These are phyloP conservation scores for Drosophila phalerata DNA, from an alignment of 2,888 invertebrate species.

Conservation along the genomic window DNA sequence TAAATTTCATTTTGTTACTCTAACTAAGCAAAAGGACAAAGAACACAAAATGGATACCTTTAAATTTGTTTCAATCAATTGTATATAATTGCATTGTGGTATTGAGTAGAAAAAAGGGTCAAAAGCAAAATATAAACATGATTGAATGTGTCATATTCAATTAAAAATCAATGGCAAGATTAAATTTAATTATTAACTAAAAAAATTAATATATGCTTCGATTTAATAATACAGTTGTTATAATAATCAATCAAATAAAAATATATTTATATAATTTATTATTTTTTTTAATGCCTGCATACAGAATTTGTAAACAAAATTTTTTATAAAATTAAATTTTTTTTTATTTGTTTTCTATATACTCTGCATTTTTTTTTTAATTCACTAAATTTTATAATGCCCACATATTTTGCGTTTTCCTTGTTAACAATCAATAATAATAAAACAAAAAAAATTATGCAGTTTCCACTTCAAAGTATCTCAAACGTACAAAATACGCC, in stretches of 20 bases:
- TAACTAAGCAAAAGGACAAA: not conserved
- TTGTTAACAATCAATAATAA: conserved; percentile 45
- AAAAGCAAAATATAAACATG: not conserved
- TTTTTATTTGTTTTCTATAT: too few relatives aligned
- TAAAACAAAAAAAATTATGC: conserved; percentile 8
- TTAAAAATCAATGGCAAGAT: not conserved
- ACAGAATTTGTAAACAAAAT: too few relatives aligned
- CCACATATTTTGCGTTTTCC: conserved; percentile 14
- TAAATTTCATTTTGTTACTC: conserved; percentile 18
- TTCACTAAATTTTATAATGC: conserved; percentile 12
- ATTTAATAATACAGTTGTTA: not conserved
- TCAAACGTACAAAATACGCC: conserved; percentile 22
- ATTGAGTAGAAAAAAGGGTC: not conserved
- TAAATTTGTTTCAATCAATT: conserved; percentile 14
- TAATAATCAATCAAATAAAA: too few relatives aligned
- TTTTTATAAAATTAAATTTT: too few relatives aligned
- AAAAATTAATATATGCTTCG: not conserved
- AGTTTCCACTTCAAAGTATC: conserved; percentile 32
- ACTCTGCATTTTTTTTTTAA: not conserved
- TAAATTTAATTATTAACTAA: not conserved
- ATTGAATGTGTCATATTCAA: not conserved
- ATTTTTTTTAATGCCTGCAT: too few relatives aligned
- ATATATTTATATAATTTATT: too few relatives aligned
- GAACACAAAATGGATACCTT: not conserved
- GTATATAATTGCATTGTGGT: not conserved